Conservation (phyloP, 2,888 invertebrate species). For the Plagodis dolabraria region DNA sequence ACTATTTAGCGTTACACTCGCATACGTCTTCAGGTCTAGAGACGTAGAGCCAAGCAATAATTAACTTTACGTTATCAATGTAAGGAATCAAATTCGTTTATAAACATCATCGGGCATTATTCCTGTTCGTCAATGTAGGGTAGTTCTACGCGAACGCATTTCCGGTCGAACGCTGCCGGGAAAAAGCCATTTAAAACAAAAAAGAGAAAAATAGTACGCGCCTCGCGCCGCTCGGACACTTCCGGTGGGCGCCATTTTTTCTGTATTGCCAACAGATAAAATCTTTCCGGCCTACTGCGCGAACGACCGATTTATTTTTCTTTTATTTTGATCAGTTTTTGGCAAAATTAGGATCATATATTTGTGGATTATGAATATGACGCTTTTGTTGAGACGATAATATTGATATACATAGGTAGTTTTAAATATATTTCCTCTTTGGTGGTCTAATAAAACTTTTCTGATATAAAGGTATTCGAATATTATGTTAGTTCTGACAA, state of each 20-base stretch:
- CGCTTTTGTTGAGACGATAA: slow-evolving; percentile 3
- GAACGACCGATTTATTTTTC: slow-evolving; percentile 75
- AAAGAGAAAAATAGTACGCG: slow-evolving; percentile 82
- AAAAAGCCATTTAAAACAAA: slow-evolving; percentile 85
- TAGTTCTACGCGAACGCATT: slow-evolving; percentile 84
- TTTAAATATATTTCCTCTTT: too few relatives aligned
- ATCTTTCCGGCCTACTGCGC: slow-evolving; percentile 84
- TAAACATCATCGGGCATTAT: slow-evolving; percentile 61
- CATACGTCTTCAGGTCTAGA: slow-evolving; percentile 60
- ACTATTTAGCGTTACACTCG: slow-evolving; percentile 81
- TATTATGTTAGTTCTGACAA: too few relatives aligned
- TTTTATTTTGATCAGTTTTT: slow-evolving; percentile 75
- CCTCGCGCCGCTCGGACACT: slow-evolving; percentile 83
- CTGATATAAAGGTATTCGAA: too few relatives aligned
- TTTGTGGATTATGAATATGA: slow-evolving; percentile 30
- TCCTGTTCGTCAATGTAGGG: slow-evolving; percentile 67
- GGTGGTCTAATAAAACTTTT: too few relatives aligned
- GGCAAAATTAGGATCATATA: slow-evolving; percentile 64
- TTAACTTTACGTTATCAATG: slow-evolving; percentile 53
- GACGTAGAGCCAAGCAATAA: slow-evolving; percentile 56
- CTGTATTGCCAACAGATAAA: slow-evolving; percentile 85
- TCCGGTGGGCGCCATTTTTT: slow-evolving; percentile 85
- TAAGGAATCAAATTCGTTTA: slow-evolving; percentile 67
- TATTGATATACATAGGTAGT: neutral
- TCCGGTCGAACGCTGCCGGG: slow-evolving; percentile 83